These are phyloP conservation scores for Zonitis immaculata DNA, from an alignment of 2,888 invertebrate species.

Conservation along the genomic window DNA sequence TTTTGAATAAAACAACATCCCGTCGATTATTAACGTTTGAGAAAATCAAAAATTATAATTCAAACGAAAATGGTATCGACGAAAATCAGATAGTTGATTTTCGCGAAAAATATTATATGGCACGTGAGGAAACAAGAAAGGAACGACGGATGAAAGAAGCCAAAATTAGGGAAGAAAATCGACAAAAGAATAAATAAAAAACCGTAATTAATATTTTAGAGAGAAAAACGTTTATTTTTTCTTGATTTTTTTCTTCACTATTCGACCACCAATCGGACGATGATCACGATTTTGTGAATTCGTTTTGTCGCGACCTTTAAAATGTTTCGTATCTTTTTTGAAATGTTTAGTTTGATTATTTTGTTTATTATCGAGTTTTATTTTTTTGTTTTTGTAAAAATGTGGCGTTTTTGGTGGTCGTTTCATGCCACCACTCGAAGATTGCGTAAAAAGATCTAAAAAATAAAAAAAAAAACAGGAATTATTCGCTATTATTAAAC, in stretches of 20 bases:
- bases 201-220: not conserved
- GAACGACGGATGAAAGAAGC: conserved; percentile 54
- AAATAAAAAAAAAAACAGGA: conserved; percentile 13
- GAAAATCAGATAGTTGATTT: conserved; percentile 49
- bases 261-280: conserved; percentile 4
- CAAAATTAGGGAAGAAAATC: conserved; percentile 36
- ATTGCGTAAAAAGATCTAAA: conserved; percentile 34
- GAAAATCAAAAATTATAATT: conserved; percentile 65
- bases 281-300: conserved; percentile 5
- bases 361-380: conserved; percentile 23
- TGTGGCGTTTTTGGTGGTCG: conserved; percentile 26
- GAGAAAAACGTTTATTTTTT: too few species aligned
- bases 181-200: conserved; percentile 4
- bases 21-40: conserved; percentile 82
- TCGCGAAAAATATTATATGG: conserved; percentile 66
- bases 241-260: conserved; percentile 6
- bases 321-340: conserved; percentile 1
- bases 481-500: too few species aligned
- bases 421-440: conserved; percentile 26
- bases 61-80: conserved; percentile 46
- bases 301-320: conserved; percentile 4
- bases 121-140: conserved; percentile 61
- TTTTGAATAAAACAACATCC: conserved; percentile 73
- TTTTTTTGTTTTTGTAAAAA: conserved; percentile 34
- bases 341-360: conserved; percentile 6